These are phyloP conservation scores for Chiropotes sagulatus DNA, from an alignment of 2,797 vertebrate genomes.

Conservation along the genomic window DNA sequence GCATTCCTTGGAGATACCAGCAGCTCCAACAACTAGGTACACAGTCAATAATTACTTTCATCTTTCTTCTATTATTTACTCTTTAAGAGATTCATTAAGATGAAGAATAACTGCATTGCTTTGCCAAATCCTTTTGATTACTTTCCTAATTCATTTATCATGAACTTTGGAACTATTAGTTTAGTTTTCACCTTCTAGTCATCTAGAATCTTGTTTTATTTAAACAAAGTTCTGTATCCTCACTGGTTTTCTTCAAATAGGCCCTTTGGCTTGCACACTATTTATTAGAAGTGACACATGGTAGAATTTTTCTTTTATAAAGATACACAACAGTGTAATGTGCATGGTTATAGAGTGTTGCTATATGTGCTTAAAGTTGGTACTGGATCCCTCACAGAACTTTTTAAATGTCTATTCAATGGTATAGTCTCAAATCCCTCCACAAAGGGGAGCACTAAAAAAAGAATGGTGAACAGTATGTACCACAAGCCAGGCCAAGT, in stretches of 20 bases:
- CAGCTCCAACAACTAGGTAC: constrained; percentile 51
- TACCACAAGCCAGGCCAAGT: neutral
- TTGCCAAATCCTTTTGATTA: constrained; percentile 78
- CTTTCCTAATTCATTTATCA: constrained; percentile 81
- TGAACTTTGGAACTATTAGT: constrained; percentile 81
- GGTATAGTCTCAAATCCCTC: neutral
- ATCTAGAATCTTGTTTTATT: constrained; percentile 74
- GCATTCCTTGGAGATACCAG: constrained; percentile 50
- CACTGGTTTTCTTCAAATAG: constrained; percentile 9
- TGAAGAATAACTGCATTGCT: constrained; percentile 73
- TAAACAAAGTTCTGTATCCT: constrained; percentile 57
- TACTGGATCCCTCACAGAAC: neutral
- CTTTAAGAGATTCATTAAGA: constrained; percentile 80
- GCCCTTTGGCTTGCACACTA: neutral
- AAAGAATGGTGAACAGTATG: neutral
- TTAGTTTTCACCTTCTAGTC: constrained; percentile 73
- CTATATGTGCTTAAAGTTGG: neutral
- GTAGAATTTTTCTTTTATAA: constrained; percentile 52
- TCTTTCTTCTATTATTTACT: constrained; percentile 80
- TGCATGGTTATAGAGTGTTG: neutral
- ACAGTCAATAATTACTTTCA: constrained; percentile 80
- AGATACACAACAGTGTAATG: neutral
- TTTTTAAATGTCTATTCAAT: neutral
- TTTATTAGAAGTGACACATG: constrained; percentile 14
- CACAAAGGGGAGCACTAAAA: neutral